phyloP scores from a whole-genome alignment of 2,113 vertebrate species.

The Strix uralensis region DNA sequence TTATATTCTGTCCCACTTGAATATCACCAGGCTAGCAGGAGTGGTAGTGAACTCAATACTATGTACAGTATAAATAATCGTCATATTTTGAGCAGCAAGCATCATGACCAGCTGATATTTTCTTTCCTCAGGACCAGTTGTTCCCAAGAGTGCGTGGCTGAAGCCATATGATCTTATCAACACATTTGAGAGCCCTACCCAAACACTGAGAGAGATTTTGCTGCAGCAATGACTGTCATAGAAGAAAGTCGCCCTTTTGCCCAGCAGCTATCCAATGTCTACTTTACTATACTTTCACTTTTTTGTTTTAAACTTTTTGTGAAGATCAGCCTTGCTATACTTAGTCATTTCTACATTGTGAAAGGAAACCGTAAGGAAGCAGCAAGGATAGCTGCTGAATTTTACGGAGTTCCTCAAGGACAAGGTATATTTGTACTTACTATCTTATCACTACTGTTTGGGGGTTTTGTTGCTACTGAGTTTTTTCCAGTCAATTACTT shows the following conservation, averaged over 20 bases:
- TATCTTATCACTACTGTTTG: not conserved
- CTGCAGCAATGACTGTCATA: constrained; percentile 81
- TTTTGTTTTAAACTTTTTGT: constrained; percentile 98
- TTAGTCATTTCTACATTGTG: constrained; percentile 95
- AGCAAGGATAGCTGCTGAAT: constrained; percentile 93
- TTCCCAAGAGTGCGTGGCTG: constrained; percentile 70
- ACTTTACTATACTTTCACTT: constrained; percentile 94
- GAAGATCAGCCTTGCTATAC: constrained; percentile 94
- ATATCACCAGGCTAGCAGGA: constrained; percentile 50
- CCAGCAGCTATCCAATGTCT: constrained; percentile 90
- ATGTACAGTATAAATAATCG: constrained; percentile 79
- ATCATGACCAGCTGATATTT: constrained; percentile 79
- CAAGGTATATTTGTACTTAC: constrained; percentile 80
- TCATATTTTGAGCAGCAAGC: constrained; percentile 76
- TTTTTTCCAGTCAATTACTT: not conserved
- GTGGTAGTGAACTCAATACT: constrained; percentile 58
- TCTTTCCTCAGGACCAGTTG: constrained; percentile 80
- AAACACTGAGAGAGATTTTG: constrained; percentile 65
- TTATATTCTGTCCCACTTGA: constrained; percentile 31
- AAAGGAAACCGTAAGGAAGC: constrained; percentile 95
- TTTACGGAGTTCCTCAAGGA: constrained; percentile 89
- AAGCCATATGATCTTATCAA: constrained; percentile 80
- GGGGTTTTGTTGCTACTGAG: not conserved
- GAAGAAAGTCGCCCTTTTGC: constrained; percentile 88
- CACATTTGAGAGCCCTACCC: constrained; percentile 72